phyloP scores from a whole-genome alignment of 92 coral and sea anemone genomes.

The Isaurus tuberculatus region DNA sequence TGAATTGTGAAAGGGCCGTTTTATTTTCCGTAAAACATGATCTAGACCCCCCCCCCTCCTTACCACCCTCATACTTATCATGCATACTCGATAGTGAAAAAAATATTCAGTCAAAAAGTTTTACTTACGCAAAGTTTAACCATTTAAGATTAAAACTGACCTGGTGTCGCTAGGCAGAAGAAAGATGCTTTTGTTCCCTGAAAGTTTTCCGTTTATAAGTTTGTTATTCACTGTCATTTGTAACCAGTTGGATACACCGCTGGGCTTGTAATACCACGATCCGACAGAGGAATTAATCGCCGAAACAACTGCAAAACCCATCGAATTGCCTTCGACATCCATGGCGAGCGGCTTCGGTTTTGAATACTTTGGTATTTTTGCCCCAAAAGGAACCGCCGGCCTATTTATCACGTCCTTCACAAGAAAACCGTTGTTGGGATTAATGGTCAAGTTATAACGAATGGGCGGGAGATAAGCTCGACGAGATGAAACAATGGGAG shows the following conservation, averaged over 20 bases:
- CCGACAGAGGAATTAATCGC: slow-evolving; percentile 72
- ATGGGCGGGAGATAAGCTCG: slow-evolving; percentile 61
- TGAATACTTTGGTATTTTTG: slow-evolving; percentile 31
- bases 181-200: slow-evolving; percentile 29
- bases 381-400: slow-evolving; percentile 58
- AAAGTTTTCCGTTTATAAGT: slow-evolving; percentile 32
- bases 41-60: too few species aligned
- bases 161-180: slow-evolving; percentile 53
- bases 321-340: slow-evolving; percentile 62
- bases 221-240: slow-evolving; percentile 45
- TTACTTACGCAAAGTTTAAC: background rate
- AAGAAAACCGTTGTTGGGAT: slow-evolving; percentile 60
- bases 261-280: slow-evolving; percentile 58
- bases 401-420: slow-evolving; percentile 59
- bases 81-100: too few species aligned
- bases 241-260: slow-evolving; percentile 36
- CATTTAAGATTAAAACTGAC: slow-evolving; percentile 28
- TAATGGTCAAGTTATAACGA: slow-evolving; percentile 62
- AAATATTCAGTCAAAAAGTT: background rate
- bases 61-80: too few species aligned
- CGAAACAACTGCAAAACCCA: slow-evolving; percentile 64
- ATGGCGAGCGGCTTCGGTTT: slow-evolving; percentile 42
- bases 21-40: too few species aligned
- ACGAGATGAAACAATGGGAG: slow-evolving; percentile 46
- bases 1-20: too few species aligned